A percentile compares a stretch with the other conserved stretches of the same genome.
These are phyloP conservation scores for Patella depressa DNA, from an alignment of 2,888 invertebrate genomes.

Conservation along the genomic window DNA sequence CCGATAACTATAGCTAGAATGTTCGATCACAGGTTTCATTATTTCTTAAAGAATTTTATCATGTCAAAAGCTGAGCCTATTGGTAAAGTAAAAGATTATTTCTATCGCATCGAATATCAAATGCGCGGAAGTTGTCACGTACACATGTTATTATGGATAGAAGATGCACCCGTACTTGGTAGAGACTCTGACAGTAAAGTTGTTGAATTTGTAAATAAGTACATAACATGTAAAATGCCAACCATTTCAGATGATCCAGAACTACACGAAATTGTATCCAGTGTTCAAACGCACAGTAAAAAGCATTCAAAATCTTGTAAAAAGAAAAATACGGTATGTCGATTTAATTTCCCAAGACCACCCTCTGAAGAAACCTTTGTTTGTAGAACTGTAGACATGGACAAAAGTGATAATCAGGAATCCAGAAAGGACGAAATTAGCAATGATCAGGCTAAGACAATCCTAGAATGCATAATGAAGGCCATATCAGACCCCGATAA, in stretches of 20 bases:
- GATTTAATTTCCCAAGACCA: slow-evolving; percentile 29
- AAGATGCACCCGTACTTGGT: slow-evolving; percentile 39
- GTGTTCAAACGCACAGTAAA: slow-evolving; percentile 27
- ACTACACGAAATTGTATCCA: slow-evolving; percentile 20
- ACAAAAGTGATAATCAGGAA: slow-evolving; percentile 8
- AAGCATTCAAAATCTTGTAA: slow-evolving; percentile 31
- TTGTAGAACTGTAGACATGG: neutral
- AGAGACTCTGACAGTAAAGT: slow-evolving; percentile 28
- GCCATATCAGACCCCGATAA: neutral
- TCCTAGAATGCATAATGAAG: neutral
- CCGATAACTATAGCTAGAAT: slow-evolving; percentile 48
- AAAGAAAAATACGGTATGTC: slow-evolving; percentile 31
- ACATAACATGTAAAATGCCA: slow-evolving; percentile 35
- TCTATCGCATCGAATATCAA: slow-evolving; percentile 45
- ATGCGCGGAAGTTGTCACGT: slow-evolving; percentile 46
- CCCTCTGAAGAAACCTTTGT: neutral
- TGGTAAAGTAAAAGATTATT: slow-evolving; percentile 40
- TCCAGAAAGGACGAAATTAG: neutral
- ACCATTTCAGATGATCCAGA: slow-evolving; percentile 21
- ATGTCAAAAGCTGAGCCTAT: slow-evolving; percentile 31
- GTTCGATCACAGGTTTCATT: slow-evolving; percentile 43
- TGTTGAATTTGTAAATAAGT: slow-evolving; percentile 30
- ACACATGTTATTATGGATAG: slow-evolving; percentile 42
- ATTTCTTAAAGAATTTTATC: slow-evolving; percentile 31
- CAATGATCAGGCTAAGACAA: neutral